Conservation (phyloP, 1,140 invertebrate species). For the Drosophila arawakana region DNA sequence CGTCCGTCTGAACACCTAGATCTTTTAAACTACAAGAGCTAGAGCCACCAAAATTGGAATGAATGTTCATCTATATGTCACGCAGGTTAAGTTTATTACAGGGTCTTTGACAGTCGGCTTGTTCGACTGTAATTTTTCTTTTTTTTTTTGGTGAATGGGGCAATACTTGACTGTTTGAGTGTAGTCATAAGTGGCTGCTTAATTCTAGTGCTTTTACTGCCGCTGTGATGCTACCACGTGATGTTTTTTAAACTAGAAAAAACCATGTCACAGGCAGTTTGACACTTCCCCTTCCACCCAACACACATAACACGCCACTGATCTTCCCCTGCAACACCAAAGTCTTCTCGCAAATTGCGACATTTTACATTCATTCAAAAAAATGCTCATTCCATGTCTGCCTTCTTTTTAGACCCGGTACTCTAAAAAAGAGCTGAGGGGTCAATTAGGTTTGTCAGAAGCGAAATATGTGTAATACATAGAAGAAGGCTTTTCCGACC, state of each 20-base stretch:
- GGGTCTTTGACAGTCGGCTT: too few relatives aligned
- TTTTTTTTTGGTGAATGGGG: constrained; percentile 8
- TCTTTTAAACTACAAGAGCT: too few relatives aligned
- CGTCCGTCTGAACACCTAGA: too few relatives aligned
- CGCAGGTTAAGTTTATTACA: too few relatives aligned
- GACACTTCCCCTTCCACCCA: not conserved
- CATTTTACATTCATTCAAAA: constrained; percentile 65
- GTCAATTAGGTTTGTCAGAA: too few relatives aligned
- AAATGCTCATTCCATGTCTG: constrained; percentile 22
- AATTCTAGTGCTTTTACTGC: not conserved
- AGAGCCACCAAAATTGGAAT: too few relatives aligned
- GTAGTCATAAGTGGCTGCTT: not conserved
- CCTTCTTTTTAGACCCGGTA: not conserved
- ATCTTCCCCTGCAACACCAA: not conserved
- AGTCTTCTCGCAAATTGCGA: constrained; percentile 45
- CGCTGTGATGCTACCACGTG: constrained; percentile 22
- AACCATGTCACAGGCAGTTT: constrained; percentile 55
- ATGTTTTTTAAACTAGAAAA: constrained; percentile 61
- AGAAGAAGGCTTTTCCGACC: too few relatives aligned
- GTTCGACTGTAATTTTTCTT: not conserved
- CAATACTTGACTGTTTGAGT: not conserved
- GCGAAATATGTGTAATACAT: too few relatives aligned
- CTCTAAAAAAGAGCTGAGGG: too few relatives aligned
- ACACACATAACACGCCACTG: not conserved
- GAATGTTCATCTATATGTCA: too few relatives aligned